phyloP scores from a whole-genome alignment of 2,113 vertebrate species.

The Cyphomyrus discorhynchus region DNA sequence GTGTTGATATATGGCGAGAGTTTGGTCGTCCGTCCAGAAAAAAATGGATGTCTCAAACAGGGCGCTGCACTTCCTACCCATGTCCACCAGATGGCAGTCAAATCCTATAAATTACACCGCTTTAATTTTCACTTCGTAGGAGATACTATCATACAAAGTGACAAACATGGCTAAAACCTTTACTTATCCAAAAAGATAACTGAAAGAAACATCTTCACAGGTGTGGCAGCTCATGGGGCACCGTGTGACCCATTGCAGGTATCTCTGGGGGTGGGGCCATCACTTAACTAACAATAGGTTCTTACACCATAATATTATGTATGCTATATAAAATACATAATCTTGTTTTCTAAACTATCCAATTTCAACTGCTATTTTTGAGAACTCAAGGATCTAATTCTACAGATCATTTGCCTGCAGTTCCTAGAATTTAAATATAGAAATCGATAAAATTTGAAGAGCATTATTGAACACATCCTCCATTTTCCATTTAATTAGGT shows the following conservation, averaged over 20 bases:
- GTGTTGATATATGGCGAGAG: neutral
- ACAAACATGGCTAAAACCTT: neutral
- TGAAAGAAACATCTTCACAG: neutral
- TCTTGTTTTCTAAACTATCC: neutral
- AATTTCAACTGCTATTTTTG: neutral
- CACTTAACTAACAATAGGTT: neutral
- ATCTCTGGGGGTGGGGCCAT: neutral
- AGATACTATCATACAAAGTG: neutral
- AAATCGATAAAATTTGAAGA: neutral
- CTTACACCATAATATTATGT: neutral
- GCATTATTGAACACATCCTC: neutral
- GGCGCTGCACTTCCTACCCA: neutral
- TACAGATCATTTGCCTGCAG: neutral
- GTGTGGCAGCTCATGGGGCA: neutral
- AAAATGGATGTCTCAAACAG: neutral
- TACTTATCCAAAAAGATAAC: neutral
- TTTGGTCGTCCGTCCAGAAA: neutral
- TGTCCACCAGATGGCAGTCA: conserved; percentile 7
- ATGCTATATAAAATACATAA: neutral
- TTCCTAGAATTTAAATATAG: neutral
- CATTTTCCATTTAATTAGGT: neutral
- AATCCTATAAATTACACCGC: neutral
- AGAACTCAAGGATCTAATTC: neutral
- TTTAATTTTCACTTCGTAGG: neutral
- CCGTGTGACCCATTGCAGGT: neutral